Percentiles rank a stretch among this genome's conserved stretches.
phyloP scores from a whole-genome alignment of 2,113 vertebrate species.

The Sceloporus tristichus region DNA sequence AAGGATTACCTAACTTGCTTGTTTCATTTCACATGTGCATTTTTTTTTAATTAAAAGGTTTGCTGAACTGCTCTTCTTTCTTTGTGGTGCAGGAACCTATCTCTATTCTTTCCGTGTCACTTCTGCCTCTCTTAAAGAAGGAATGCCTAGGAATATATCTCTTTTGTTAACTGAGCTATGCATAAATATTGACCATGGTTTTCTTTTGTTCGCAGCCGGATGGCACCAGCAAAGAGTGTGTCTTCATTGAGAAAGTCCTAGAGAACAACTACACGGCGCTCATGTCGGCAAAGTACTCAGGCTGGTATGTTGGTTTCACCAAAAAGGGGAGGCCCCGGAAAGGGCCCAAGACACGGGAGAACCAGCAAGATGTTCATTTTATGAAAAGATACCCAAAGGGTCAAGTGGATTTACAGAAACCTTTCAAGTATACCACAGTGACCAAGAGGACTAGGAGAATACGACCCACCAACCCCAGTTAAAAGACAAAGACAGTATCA shows the following conservation, averaged over 20 bases:
- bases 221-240: conserved; percentile 86
- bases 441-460: conserved; percentile 87
- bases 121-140: too few species aligned
- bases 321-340: conserved; percentile 88
- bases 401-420: conserved; percentile 85
- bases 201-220: conserved; percentile 76
- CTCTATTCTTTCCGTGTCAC: too few species aligned
- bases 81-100: too few species aligned
- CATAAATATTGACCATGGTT: background rate
- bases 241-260: conserved; percentile 89
- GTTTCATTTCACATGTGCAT: too few species aligned
- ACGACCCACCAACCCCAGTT: conserved; percentile 83
- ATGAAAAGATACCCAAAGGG: conserved; percentile 91
- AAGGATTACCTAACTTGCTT: too few species aligned
- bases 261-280: conserved; percentile 91
- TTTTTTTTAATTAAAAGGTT: too few species aligned
- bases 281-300: conserved; percentile 87
- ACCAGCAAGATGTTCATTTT: conserved; percentile 91
- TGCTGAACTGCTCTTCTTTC: too few species aligned
- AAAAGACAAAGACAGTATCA: conserved; percentile 67
- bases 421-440: conserved; percentile 90
- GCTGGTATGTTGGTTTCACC: conserved; percentile 91
- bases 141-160: too few species aligned
- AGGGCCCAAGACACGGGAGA: conserved; percentile 87
- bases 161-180: too few species aligned